Percentiles rank a stretch among this genome's conserved stretches.
Evolutionary conservation across 1,140 invertebrate species (phyloP).

Genomic region (Leptopilina clavipes): DNA sequence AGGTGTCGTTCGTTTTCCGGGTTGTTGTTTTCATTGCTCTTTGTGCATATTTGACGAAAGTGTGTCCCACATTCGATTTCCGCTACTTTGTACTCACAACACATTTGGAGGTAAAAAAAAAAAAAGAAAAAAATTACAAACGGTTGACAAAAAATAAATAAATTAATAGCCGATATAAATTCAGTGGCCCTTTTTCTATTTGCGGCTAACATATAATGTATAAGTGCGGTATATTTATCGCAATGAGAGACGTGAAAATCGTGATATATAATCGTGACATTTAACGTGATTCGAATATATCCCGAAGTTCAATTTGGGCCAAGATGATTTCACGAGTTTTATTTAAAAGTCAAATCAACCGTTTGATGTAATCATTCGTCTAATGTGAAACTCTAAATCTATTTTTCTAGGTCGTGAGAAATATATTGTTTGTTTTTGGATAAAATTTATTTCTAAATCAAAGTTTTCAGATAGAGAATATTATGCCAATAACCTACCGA

Average conservation of each 20-base stretch:
- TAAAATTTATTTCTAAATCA: no score
- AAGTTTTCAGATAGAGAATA: no score
- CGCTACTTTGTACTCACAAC: constrained; percentile 5
- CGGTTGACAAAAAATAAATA: background rate
- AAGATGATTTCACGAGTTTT: constrained; percentile 9
- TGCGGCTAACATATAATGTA: background rate
- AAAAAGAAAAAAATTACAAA: background rate
- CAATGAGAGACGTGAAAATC: background rate
- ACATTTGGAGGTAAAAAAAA: background rate
- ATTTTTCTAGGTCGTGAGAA: background rate
- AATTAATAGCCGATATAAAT: background rate
- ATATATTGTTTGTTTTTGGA: background rate
- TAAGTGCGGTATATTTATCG: no score
- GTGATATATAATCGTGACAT: constrained; percentile 10
- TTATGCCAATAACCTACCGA: no score
- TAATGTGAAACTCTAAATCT: constrained; percentile 1
- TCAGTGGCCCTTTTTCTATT: background rate
- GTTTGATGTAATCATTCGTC: background rate
- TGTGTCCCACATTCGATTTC: constrained; percentile 9
- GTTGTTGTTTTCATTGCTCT: constrained; percentile 29
- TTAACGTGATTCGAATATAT: constrained; percentile 15
- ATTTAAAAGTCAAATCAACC: constrained; percentile 16
- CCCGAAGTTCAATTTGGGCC: constrained; percentile 5
- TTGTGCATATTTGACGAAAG: constrained; percentile 21
- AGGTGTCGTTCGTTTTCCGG: constrained; percentile 25